phyloP scores from a whole-genome alignment of 2,113 vertebrate species.

The Salminus brasiliensis region DNA sequence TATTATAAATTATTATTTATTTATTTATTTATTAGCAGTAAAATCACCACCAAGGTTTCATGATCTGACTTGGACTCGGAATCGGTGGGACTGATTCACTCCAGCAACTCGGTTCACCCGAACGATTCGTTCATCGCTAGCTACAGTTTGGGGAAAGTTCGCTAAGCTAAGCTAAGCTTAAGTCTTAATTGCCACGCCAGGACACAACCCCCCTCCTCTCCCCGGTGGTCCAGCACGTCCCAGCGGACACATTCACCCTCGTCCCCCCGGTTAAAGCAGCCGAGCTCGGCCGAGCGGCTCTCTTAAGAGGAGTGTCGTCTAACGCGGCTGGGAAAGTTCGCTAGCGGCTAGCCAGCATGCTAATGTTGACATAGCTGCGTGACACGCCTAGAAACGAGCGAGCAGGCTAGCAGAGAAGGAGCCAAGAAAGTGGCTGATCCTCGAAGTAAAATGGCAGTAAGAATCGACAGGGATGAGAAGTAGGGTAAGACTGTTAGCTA shows the following conservation, averaged over 20 bases:
- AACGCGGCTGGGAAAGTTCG: neutral
- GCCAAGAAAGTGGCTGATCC: too few relatives aligned
- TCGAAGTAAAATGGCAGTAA: too few relatives aligned
- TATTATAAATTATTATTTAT: too few relatives aligned
- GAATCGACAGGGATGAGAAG: too few relatives aligned
- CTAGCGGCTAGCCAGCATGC: neutral
- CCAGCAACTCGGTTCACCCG: neutral
- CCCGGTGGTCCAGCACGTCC: neutral
- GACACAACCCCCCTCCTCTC: neutral
- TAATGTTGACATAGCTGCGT: conserved; percentile 12
- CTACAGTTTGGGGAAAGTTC: conserved; percentile 37
- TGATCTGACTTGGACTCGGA: neutral
- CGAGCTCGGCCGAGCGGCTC: too few relatives aligned
- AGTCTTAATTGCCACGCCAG: neutral
- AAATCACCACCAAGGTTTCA: too few relatives aligned
- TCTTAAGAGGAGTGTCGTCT: neutral
- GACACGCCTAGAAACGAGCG: conserved; percentile 41
- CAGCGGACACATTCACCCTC: neutral
- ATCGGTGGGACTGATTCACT: neutral
- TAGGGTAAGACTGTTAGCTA: too few relatives aligned
- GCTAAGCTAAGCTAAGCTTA: neutral
- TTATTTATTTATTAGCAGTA: too few relatives aligned
- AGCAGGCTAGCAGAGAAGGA: too few relatives aligned
- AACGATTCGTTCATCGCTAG: neutral
- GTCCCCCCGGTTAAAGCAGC: neutral